phyloP scores from a whole-genome alignment of 2,113 vertebrate species.

The Butorides virescens region DNA sequence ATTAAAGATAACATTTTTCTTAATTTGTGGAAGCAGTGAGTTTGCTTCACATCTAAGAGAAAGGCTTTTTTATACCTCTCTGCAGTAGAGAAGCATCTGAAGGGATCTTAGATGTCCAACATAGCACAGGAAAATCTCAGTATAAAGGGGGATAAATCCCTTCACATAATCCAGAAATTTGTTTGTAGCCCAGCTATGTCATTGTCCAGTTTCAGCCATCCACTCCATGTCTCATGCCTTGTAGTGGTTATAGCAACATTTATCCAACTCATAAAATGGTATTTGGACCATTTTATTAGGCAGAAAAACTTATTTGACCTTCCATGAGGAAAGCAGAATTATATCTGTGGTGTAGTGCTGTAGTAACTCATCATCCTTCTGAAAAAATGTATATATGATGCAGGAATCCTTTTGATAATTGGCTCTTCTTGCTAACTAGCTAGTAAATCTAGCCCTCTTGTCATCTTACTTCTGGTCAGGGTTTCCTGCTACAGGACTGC shows the following conservation, averaged over 20 bases:
- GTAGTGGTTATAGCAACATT: not conserved
- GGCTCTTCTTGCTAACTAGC: not conserved
- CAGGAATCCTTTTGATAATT: not conserved
- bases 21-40: not conserved
- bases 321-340: not conserved
- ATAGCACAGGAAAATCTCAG: not conserved
- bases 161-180: not conserved
- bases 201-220: not conserved
- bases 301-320: not conserved
- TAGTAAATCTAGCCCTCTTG: not conserved
- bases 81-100: not conserved
- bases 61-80: not conserved
- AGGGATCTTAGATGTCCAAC: not conserved
- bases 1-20: not conserved
- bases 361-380: not conserved
- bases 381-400: not conserved
- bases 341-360: not conserved
- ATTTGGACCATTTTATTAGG: not conserved
- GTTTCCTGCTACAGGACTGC: not conserved
- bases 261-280: not conserved
- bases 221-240: not conserved
- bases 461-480: not conserved
- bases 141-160: not conserved
- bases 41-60: not conserved
- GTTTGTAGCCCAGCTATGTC: not conserved